Conservation (phyloP, 2,888 invertebrate genomes). For the Arge pagana region DNA sequence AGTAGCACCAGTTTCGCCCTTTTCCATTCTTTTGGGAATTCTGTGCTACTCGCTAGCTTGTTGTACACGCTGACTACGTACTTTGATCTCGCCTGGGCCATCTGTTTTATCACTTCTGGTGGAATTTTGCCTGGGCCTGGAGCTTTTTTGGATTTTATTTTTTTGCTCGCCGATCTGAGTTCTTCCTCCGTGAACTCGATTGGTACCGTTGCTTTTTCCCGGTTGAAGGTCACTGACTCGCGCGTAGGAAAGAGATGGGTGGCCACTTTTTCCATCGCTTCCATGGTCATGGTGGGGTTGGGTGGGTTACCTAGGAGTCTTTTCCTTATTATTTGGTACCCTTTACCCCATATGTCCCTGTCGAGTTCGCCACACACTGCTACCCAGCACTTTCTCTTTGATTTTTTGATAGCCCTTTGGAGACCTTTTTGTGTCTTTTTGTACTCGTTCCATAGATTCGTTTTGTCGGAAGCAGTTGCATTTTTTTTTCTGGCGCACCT, state of each 20-base stretch:
- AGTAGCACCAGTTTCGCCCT: conserved; percentile 29
- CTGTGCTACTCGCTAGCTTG: background rate
- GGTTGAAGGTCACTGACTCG: conserved; percentile 1
- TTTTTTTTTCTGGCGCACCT: too few species aligned
- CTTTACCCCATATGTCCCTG: conserved; percentile 9
- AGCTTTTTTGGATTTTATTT: background rate
- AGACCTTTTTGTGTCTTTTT: too few species aligned
- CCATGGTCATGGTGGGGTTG: too few species aligned
- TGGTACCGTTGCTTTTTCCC: conserved; percentile 5
- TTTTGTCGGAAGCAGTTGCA: too few species aligned
- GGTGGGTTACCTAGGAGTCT: too few species aligned
- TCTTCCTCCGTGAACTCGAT: conserved; percentile 14
- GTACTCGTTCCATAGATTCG: too few species aligned
- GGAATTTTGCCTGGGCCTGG: conserved; percentile 26
- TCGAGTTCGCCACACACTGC: conserved; percentile 3
- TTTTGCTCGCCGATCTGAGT: background rate
- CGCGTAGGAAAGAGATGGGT: conserved; percentile 7
- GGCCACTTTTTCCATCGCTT: conserved; percentile 1
- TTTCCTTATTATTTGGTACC: conserved; percentile 14
- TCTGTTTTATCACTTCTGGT: conserved; percentile 30
- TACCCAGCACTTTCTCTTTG: conserved; percentile 8
- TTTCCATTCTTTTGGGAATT: conserved; percentile 18
- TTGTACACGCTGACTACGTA: conserved; percentile 16
- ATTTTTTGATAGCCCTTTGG: too few species aligned
- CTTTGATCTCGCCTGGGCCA: conserved; percentile 21